Conservation (phyloP, 2,113 vertebrate species). For the Apus apus region DNA sequence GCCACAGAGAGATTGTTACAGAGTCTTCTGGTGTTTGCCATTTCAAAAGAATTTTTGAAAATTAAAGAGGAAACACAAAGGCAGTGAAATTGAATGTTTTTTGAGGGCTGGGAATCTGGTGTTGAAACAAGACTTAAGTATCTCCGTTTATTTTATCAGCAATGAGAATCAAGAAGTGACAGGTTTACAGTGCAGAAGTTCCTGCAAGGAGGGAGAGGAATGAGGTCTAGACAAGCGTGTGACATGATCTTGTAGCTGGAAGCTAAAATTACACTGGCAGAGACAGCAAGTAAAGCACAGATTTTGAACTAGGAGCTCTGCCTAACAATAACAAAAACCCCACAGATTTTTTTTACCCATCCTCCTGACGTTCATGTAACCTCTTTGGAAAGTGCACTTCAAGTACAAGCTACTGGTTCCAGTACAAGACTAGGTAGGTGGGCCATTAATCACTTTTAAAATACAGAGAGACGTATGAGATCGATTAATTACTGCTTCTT, state of each 20-base stretch:
- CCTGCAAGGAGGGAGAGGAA: slow-evolving; percentile 27
- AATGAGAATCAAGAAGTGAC: slow-evolving; percentile 40
- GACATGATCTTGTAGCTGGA: slow-evolving; percentile 21
- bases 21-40: background rate
- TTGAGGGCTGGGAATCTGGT: background rate
- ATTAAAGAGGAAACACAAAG: background rate
- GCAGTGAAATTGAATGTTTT: background rate
- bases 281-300: slow-evolving; percentile 6
- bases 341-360: background rate
- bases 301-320: background rate
- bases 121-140: background rate
- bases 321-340: background rate
- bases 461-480: background rate
- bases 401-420: background rate
- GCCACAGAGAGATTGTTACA: background rate
- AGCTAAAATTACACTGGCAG: slow-evolving; percentile 29
- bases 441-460: background rate
- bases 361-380: background rate
- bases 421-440: background rate
- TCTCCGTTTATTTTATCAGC: slow-evolving; percentile 37
- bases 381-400: background rate
- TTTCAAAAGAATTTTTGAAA: background rate
- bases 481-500: background rate
- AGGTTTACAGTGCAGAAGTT: slow-evolving; percentile 14
- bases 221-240: slow-evolving; percentile 6